These are phyloP conservation scores for Epiblema foenella DNA, from an alignment of 2,888 invertebrate genomes.

Conservation along the genomic window DNA sequence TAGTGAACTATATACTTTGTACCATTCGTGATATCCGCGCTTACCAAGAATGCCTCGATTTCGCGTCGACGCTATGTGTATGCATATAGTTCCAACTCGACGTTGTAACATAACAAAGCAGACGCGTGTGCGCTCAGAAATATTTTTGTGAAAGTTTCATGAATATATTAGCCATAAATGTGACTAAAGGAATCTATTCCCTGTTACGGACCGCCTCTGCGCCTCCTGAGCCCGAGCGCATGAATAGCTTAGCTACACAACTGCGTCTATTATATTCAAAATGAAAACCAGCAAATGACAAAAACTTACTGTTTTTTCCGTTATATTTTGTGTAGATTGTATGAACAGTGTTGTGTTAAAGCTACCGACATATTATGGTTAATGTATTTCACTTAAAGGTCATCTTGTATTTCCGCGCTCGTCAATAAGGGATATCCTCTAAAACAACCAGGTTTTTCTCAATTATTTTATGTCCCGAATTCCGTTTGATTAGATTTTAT, in stretches of 20 bases:
- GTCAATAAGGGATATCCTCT: constrained; percentile 14
- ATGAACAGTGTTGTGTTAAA: neutral
- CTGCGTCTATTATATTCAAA: constrained; percentile 43
- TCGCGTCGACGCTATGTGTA: constrained; percentile 50
- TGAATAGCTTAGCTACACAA: constrained; percentile 53
- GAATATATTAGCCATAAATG: constrained; percentile 85
- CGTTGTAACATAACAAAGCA: constrained; percentile 68
- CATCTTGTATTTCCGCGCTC: constrained; percentile 11
- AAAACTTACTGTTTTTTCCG: constrained; percentile 14
- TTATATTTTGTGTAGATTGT: constrained; percentile 8
- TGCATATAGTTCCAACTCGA: constrained; percentile 57
- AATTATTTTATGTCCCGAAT: constrained; percentile 40
- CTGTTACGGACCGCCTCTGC: constrained; percentile 62
- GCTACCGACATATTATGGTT: neutral
- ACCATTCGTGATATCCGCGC: constrained; percentile 10
- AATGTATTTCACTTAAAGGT: neutral
- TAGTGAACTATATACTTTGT: neutral
- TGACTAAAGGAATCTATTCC: constrained; percentile 82
- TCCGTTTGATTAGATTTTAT: constrained; percentile 43
- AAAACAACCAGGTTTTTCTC: constrained; percentile 35
- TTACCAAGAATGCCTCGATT: constrained; percentile 55
- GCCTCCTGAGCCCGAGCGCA: constrained; percentile 52
- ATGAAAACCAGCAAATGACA: constrained; percentile 38
- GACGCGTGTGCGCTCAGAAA: constrained; percentile 70
- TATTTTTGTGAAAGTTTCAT: constrained; percentile 83